Base-by-base conservation (phyloP, 2,113 vertebrate species). In the Smithornis capensis region DNA sequence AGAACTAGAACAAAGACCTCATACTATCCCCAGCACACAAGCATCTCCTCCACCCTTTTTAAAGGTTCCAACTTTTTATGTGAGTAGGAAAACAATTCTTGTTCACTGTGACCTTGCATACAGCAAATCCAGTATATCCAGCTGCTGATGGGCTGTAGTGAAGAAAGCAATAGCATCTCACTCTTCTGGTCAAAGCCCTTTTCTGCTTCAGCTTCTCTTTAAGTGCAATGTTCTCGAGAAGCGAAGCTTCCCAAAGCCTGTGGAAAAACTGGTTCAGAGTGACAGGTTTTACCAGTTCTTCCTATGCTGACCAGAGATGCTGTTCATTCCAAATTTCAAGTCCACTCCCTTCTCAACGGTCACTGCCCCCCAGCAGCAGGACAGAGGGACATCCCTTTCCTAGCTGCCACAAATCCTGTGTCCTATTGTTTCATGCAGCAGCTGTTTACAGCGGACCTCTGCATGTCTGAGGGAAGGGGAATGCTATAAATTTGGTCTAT, bases 401-500 rank as follows among this genome's bases (percentile, higher is more conserved):
- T 5, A 63, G 12, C 28, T 62, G n/a, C 17, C 42, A 37, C 6
- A 65, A 57, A 69, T 8, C 35, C 31, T 4, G 1, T 14, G 8
- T 6, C 17, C 27, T 37, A 1, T 29, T 37, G 42, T 52, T 44
- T 19, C 14, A 9, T 5, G 19, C 35, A 87, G 33, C 28, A 83
- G 49, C 17, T 50, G 6, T 45, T 62, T 53, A 19, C 53, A 31
- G 31, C 3, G 1, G 42, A 35, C 14, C 24, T 17, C 28, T 33
- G 6, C 23, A 14, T 10, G 5, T 53, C 31, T 4, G 2, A 45
- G 56, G 44, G 28, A 42, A 77, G 25, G 2, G 25, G 16, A 4
- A 14, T 75, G 56, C 37, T 85, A 3, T 25, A 27, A 77, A 33
- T 0, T 0, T 7, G 5, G 9, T 23, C 23, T 38, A 1, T 19